These are phyloP conservation scores for Epinotia brunnichana DNA, from an alignment of 2,888 invertebrate species.

Conservation along the genomic window DNA sequence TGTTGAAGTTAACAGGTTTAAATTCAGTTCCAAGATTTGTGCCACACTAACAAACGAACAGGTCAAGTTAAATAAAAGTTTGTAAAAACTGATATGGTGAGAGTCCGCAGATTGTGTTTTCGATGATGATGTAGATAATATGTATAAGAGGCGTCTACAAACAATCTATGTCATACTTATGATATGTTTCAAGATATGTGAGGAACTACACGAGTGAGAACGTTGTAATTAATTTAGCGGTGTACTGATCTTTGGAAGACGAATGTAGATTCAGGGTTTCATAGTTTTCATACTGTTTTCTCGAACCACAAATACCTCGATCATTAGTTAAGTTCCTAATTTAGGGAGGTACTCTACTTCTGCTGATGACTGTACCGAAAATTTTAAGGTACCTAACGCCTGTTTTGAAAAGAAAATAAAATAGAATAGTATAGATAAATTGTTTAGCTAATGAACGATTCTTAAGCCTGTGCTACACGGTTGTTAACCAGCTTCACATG, in stretches of 20 bases:
- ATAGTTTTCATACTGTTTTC: not conserved
- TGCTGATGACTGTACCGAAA: no score
- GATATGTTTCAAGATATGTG: conserved; percentile 43
- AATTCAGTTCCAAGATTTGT: no score
- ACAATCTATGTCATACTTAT: conserved; percentile 24
- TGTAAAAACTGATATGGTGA: no score
- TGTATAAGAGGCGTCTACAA: not conserved
- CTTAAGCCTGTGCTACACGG: not conserved
- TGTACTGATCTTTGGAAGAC: conserved; percentile 27
- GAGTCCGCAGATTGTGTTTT: not conserved
- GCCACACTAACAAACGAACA: no score
- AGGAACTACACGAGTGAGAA: conserved; percentile 30
- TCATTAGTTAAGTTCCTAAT: conserved; percentile 5
- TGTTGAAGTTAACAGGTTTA: no score
- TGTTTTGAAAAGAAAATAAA: no score
- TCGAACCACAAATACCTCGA: not conserved
- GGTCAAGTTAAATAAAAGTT: no score
- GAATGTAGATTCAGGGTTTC: conserved; percentile 18
- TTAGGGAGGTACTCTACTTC: no score
- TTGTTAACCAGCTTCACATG: not conserved
- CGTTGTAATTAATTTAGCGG: not conserved
- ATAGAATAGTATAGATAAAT: no score
- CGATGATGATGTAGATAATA: not conserved
- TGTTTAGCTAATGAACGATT: conserved; percentile 18
- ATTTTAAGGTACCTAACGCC: no score